These are phyloP conservation scores for Calameuta idolon DNA, from an alignment of 2,888 invertebrate genomes.

Conservation along the genomic window DNA sequence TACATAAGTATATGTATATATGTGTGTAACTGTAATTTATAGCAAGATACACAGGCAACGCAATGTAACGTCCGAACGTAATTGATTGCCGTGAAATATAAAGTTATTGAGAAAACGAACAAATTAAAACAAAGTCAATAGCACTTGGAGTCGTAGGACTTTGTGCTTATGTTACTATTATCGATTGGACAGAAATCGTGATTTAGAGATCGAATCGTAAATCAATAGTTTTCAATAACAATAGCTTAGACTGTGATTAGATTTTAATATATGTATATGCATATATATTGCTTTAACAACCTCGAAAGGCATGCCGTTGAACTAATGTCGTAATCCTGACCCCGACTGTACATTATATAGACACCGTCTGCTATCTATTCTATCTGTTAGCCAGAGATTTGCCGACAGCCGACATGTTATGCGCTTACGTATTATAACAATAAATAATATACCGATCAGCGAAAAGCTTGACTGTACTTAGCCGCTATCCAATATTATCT, in stretches of 20 bases:
- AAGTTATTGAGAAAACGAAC: neutral
- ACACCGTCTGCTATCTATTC: conserved; percentile 34
- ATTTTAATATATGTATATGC: neutral
- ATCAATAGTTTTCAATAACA: neutral
- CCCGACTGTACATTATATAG: conserved; percentile 25
- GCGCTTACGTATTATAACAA: conserved; percentile 51
- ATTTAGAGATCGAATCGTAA: neutral
- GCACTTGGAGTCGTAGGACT: neutral
- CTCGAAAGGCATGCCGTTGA: conserved; percentile 50
- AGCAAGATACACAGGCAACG: neutral
- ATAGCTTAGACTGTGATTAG: neutral
- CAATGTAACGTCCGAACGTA: neutral
- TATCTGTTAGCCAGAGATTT: conserved; percentile 44
- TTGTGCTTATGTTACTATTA: neutral
- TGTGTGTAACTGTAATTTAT: neutral
- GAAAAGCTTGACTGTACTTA: conserved; percentile 57
- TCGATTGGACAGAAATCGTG: neutral
- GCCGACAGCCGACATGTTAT: conserved; percentile 47
- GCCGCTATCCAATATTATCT: conserved; percentile 55
- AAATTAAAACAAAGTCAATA: neutral
- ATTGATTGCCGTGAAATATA: neutral
- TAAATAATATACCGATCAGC: conserved; percentile 55
- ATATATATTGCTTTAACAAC: conserved; percentile 29
- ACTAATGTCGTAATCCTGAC: conserved; percentile 54
- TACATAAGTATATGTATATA: too few species aligned